phyloP scores from a whole-genome alignment of 2,888 invertebrate species.

The Drosophila meridiana region DNA sequence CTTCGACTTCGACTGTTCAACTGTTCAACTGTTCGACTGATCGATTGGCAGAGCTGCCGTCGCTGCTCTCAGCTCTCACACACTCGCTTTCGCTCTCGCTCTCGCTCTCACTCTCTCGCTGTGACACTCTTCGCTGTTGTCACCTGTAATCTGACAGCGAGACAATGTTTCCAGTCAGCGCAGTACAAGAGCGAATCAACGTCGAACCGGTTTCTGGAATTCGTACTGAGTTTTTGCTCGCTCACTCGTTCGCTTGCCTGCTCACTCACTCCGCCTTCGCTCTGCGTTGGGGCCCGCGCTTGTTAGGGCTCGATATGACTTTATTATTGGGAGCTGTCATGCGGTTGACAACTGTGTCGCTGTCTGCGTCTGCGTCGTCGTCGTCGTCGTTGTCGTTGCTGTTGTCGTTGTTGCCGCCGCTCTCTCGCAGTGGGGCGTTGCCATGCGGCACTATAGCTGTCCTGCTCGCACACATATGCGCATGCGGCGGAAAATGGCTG shows the following conservation, averaged over 20 bases:
- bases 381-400: slow-evolving; percentile 19
- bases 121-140: slow-evolving; percentile 84
- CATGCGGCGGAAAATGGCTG: slow-evolving; percentile 75
- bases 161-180: slow-evolving; percentile 59
- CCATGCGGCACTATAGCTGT: slow-evolving; percentile 32
- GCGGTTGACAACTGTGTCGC: slow-evolving; percentile 82
- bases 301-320: slow-evolving; percentile 82
- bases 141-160: slow-evolving; percentile 85
- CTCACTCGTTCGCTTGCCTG: slow-evolving; percentile 17
- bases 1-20: slow-evolving; percentile 10
- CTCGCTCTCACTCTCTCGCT: slow-evolving; percentile 51
- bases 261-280: slow-evolving; percentile 50
- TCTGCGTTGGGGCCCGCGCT: slow-evolving; percentile 60
- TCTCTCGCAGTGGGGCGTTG: slow-evolving; percentile 54
- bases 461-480: slow-evolving; percentile 45
- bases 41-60: slow-evolving; percentile 58
- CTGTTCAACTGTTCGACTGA: slow-evolving; percentile 46
- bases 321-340: slow-evolving; percentile 80
- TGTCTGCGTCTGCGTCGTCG: slow-evolving; percentile 52
- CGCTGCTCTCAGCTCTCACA: slow-evolving; percentile 11
- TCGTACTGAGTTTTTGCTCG: slow-evolving; percentile 12
- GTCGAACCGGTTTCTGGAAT: slow-evolving; percentile 67
- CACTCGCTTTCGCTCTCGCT: slow-evolving; percentile 33
- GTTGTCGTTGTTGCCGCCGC: slow-evolving; percentile 44
- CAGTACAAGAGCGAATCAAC: slow-evolving; percentile 43